Evolutionary conservation across 2,797 vertebrate genomes (phyloP), one percentile per base, ranked within the genome.

Genomic region (Diglossa cyanea): DNA sequence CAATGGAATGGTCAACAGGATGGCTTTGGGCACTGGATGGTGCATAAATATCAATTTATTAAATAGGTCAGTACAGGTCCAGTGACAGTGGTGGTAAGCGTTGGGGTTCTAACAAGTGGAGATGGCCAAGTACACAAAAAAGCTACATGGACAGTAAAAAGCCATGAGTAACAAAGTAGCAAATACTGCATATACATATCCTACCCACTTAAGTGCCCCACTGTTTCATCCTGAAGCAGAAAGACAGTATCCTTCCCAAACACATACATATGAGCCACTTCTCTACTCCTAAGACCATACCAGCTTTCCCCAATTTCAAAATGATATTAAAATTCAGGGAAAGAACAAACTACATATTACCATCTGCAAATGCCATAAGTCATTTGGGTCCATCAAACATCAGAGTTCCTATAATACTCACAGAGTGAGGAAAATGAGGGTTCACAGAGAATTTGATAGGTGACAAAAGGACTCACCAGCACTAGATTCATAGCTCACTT

Each of bases 291-390:
- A 81, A 67, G 7, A 53, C 9, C 33, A 60, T 5, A 40, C 7
- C 37, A 76, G 24, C 33, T 60, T 82, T 77, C 74, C 18, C n/a
- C 37, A 33, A 5, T 80, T 63, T 91, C 61, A 92, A 92, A 91
- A 61, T 16, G 2, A 37, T 18, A 74, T n/a, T 67, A 42, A 53
- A 70, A 73, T 71, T 92, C 86, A 57, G n/a, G 30, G 35, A 53
- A 90, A 88, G 21, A 61, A 67, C 0, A 1, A 55, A 47, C 40
- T 55, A 57, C 12, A 17, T 1, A 17, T 17, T 60, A 60, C 31
- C 18, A 37, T 37, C 86, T 72, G 39, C 45, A 94, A 92, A 87
- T 21, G 16, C 25, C 2, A 0, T 11, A 88, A 92, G 45, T 85
- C 40, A 71, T 50, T 71, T 26, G 37, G 25, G 71, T 73, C 37